phyloP scores from a whole-genome alignment of 2,113 vertebrate genomes.

The Ovis canadensis region DNA sequence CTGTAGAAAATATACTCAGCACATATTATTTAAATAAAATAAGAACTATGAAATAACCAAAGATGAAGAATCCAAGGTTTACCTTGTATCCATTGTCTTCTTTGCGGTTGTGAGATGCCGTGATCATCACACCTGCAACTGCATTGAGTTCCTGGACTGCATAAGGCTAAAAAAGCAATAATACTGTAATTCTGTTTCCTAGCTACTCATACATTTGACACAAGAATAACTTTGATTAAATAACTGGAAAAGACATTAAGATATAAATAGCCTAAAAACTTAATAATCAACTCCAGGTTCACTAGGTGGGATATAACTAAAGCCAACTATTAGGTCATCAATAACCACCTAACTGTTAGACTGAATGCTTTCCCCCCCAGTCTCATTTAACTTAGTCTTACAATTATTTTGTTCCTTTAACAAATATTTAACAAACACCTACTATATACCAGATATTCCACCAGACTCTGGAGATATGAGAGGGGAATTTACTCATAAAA shows the following conservation, averaged over 20 bases:
- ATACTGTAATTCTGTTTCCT: background rate
- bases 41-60: background rate
- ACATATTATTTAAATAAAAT: slow-evolving; percentile 16
- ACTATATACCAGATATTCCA: background rate
- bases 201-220: background rate
- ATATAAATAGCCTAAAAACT: background rate
- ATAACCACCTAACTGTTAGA: background rate
- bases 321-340: background rate
- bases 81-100: slow-evolving; percentile 99
- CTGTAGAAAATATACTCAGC: background rate
- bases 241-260: background rate
- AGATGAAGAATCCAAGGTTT: background rate
- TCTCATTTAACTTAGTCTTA: background rate
- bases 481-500: background rate
- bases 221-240: background rate
- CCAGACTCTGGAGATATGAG: background rate
- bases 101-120: slow-evolving; percentile 95
- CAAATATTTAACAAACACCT: background rate
- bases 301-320: background rate
- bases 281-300: background rate
- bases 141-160: slow-evolving; percentile 89
- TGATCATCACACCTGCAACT: slow-evolving; percentile 95
- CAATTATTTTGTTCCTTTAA: slow-evolving; percentile 9
- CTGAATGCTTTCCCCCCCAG: background rate
- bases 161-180: slow-evolving; percentile 84